Conservation (phyloP, 35 echinoderm and acorn worm genomes). For the Patiria miniata region DNA sequence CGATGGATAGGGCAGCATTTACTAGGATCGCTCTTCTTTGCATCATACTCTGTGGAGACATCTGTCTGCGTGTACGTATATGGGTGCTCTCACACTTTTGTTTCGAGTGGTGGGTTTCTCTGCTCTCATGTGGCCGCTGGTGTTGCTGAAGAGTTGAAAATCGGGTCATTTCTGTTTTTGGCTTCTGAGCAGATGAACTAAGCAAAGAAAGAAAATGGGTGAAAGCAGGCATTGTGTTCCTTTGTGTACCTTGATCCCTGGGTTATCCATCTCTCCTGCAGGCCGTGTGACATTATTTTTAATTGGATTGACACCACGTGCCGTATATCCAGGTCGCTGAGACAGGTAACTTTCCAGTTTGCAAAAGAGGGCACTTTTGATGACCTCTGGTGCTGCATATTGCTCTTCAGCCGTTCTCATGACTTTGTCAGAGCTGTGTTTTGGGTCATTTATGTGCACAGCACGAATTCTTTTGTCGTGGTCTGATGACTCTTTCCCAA, state of each 20-base stretch:
- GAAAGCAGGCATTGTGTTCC: conserved; percentile 24
- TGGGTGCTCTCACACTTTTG: not conserved
- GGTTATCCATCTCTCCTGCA: conserved; percentile 48
- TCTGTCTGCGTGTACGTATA: not conserved
- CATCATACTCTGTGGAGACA: not conserved
- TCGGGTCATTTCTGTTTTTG: conserved; percentile 57
- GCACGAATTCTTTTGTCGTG: conserved; percentile 14
- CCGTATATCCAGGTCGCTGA: conserved; percentile 54
- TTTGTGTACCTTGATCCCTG: conserved; percentile 41
- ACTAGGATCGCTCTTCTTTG: not conserved
- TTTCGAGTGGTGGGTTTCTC: not conserved
- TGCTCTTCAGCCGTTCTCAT: conserved; percentile 42
- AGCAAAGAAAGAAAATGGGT: conserved; percentile 51
- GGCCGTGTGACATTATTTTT: conserved; percentile 41
- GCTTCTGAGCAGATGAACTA: conserved; percentile 36
- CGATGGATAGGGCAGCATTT: conserved; percentile 47
- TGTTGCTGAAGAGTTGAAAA: conserved; percentile 15
- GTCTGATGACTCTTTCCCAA: conserved; percentile 33
- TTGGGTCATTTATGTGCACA: conserved; percentile 27
- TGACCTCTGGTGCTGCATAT: conserved; percentile 61
- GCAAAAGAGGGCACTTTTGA: conserved; percentile 32
- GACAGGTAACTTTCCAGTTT: conserved; percentile 47
- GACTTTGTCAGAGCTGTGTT: conserved; percentile 26
- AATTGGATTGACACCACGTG: conserved; percentile 49
- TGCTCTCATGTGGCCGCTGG: not conserved